phyloP scores from a whole-genome alignment of 2,888 invertebrate genomes.

The Acheta domesticus region DNA sequence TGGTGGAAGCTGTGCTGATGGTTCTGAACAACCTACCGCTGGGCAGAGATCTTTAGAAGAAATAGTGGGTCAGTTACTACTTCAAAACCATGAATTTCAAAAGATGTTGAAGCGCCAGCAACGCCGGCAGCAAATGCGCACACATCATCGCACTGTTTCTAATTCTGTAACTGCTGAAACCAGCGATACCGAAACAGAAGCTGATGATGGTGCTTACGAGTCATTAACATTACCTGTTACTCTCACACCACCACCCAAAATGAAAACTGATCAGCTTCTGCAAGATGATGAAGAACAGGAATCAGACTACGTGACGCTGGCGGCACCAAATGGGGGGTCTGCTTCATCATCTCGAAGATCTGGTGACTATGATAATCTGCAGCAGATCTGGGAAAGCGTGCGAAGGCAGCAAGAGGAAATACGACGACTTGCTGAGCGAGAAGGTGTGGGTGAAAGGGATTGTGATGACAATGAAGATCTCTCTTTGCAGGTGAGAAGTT shows the following conservation, averaged over 20 bases:
- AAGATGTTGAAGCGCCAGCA: conserved; percentile 73
- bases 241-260: not conserved
- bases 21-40: not conserved
- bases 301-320: conserved; percentile 33
- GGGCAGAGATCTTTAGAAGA: conserved; percentile 55
- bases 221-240: not conserved
- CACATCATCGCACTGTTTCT: conserved; percentile 35
- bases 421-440: conserved; percentile 30
- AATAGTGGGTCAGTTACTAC: conserved; percentile 75
- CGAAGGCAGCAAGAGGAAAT: conserved; percentile 36
- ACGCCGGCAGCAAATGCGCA: conserved; percentile 43
- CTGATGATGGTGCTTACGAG: conserved; percentile 5
- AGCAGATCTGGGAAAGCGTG: conserved; percentile 47
- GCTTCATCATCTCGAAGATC: conserved; percentile 49
- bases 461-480: conserved; percentile 20
- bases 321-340: not conserved
- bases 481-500: conserved; percentile 25
- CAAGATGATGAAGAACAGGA: conserved; percentile 11
- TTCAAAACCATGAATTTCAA: conserved; percentile 80
- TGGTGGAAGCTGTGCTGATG: not conserved
- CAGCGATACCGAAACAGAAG: not conserved
- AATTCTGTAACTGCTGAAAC: not conserved
- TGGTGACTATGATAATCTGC: conserved; percentile 60
- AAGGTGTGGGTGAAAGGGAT: conserved; percentile 29
- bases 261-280: too few species aligned